A percentile compares a stretch with the other conserved stretches of the same genome.
These are phyloP conservation scores for Sebastes kiyomatsui DNA, from an alignment of 2,797 vertebrate genomes.

Conservation along the genomic window DNA sequence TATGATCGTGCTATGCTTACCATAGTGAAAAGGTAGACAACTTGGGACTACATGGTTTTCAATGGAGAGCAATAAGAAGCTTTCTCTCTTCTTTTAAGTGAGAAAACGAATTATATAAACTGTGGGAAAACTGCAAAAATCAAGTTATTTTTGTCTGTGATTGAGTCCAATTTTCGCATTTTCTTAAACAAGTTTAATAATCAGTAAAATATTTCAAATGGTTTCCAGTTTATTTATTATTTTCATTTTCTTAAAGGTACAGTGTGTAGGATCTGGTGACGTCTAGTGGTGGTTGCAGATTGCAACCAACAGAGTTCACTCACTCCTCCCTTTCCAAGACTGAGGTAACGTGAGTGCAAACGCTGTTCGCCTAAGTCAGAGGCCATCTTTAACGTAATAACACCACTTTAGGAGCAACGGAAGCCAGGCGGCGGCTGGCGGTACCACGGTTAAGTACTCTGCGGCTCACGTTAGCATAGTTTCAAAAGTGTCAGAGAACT, in stretches of 20 bases:
- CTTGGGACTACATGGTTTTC: neutral
- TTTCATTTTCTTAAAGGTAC: rapidly evolving
- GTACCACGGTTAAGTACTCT: no score
- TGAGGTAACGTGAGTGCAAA: no score
- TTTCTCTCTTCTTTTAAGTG: neutral
- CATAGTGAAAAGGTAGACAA: neutral
- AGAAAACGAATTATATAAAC: neutral
- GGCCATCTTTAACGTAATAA: no score
- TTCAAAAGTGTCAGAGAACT: no score
- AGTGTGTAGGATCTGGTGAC: no score
- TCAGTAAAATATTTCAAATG: neutral
- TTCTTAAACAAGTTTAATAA: neutral
- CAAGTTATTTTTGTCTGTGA: neutral
- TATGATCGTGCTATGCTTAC: neutral
- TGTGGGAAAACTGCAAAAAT: neutral
- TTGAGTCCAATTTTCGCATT: neutral
- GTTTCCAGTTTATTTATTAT: neutral
- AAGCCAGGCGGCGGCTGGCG: no score
- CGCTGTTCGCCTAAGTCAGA: no score
- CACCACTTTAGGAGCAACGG: no score
- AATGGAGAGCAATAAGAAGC: neutral
- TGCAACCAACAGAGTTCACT: no score
- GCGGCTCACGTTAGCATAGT: no score
- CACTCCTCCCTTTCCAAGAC: no score
- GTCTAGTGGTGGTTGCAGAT: no score